phyloP scores from a whole-genome alignment of 64 coral and sea anemone species.

The Porites australiensis region DNA sequence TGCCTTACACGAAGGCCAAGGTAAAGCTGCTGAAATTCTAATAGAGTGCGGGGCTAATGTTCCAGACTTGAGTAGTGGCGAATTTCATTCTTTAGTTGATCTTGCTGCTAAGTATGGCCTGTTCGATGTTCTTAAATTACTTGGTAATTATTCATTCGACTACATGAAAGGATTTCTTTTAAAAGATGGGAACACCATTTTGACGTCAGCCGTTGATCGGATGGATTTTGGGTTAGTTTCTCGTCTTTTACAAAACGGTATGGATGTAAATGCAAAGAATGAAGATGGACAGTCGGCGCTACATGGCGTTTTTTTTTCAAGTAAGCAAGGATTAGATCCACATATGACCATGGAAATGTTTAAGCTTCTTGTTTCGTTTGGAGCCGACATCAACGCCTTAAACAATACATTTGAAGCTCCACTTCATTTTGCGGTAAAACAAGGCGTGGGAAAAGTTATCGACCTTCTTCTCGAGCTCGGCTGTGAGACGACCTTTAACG shows the following conservation, averaged over 20 bases:
- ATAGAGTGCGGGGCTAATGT: neutral
- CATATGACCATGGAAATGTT: neutral
- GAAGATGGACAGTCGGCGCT: too few relatives aligned
- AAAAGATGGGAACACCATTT: neutral
- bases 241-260: neutral
- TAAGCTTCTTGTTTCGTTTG: neutral
- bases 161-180: neutral
- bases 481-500: neutral
- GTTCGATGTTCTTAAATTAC: neutral
- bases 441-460: neutral
- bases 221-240: neutral
- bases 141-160: neutral
- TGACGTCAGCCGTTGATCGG: neutral
- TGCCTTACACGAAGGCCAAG: neutral
- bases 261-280: constrained; percentile 1
- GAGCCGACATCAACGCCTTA: neutral
- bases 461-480: neutral
- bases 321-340: neutral
- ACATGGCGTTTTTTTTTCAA: too few relatives aligned
- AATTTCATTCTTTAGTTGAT: neutral
- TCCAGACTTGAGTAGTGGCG: neutral
- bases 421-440: neutral
- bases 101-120: neutral
- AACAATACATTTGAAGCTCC: neutral
- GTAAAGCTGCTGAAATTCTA: neutral